Evolutionary conservation across 1,140 invertebrate species (phyloP), one percentile per base, ranked within the genome.

Genomic region (Drosophila sturtevanti): DNA sequence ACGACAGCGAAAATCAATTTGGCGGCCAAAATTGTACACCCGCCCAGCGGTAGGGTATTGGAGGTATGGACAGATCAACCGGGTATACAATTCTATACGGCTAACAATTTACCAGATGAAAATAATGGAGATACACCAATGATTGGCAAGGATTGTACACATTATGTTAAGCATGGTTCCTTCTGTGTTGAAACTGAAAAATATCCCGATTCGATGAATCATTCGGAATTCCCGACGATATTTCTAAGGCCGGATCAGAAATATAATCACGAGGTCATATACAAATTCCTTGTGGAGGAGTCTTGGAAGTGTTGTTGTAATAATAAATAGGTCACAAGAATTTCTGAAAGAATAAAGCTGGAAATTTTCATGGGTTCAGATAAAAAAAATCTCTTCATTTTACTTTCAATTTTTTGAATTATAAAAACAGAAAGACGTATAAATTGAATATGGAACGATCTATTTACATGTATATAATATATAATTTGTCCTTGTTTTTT

Each of bases 111-210:
- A 1, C 96, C 96, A 0, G 80, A 93, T 64, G 93, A 93, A 0
- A 79, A 85, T 38, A 65, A 64, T 10, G 84, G 89, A 18, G 87
- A 81, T 18, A 14, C 4, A 1, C 73, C 84, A 0, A 72, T 89
- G 7, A 84, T 90, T 9, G 77, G 82, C 31, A 90, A 90, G 63
- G 38, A 71, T 6, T 90, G 84, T 21, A 68, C 65, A 0, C 78
- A 86, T 24, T 89, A 90, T 59, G 63, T 62, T 7, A 76, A 67
- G 16, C 97, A 98, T 78, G 96, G 95, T 1, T 97, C 95, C 0
- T 95, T 99, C 69, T 98, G 97, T 90, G 93, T 98, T 27, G 98
- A 99, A 92, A 97, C 98, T 0, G 97, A 99, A 92, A 97, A 96
- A 81, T 99, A 95, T 93, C 98, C 98, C 1, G 95, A 99, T 92